Base-by-base conservation (phyloP, 2,888 invertebrate species). In the Acholoe squamosa region DNA sequence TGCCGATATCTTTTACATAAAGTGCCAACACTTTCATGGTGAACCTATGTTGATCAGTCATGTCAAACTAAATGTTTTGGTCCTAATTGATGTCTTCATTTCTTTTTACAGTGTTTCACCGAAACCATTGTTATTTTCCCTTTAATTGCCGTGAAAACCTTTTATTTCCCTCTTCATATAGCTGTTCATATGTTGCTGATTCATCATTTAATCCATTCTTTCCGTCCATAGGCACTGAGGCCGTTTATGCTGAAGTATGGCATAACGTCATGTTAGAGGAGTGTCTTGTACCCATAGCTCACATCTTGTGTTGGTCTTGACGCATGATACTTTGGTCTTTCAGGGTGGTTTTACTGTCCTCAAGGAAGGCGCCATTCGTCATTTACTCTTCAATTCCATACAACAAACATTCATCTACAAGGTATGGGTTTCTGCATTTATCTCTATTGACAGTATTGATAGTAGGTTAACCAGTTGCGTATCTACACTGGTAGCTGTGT, bases 351-450 rank as follows among this genome's bases (percentile, higher is more conserved):
- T 97, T 99, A 96, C 97, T 98, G 67, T 97, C 98, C 89, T 96
- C 97, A 10, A 94, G 94, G 90, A 97, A 97, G 93, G 97, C 97
- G 91, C 98, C 99, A 56, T 97, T 98, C 96, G 97, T 98, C 93
- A 97, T 99, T 92, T 98, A 98, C 95, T 98, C 98, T 67, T 97
- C 98, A 90, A 97, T 99, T 95, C 98, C 98, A 56, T 98, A 98
- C 95, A 97, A 97, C 91, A 96, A 95, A 91, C 91, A 3, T 97
- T 98, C 67, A 10, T 61, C 89, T 12, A 33, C 89, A 34, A 84
- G 84, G 84, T 84, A 84, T 19, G 34, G n/a, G n/a, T n/a, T n/a
- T n/a, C n/a, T n/a, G n/a, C n/a, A n/a, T n/a, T n/a, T n/a, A n/a
- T 77, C 19, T 19, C 61, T 19, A 7, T 43, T 43, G 43, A 43